Conservation (phyloP, 92 coral and sea anemone genomes). For the Pocillopora grandis region DNA sequence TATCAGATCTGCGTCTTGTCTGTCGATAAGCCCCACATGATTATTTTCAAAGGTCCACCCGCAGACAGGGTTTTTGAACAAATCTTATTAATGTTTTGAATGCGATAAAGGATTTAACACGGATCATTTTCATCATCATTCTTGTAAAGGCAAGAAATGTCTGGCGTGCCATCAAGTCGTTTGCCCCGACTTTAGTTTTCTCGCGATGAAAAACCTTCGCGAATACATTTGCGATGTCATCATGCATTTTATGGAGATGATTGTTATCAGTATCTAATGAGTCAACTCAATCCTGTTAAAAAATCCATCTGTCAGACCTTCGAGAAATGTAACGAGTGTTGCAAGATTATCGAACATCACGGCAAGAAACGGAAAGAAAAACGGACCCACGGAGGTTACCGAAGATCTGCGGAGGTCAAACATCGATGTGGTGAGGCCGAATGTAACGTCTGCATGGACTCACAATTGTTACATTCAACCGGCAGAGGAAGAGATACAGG, state of each 20-base stretch:
- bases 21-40: conserved; percentile 3
- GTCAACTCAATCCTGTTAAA: neutral
- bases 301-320: neutral
- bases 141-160: conserved; percentile 27
- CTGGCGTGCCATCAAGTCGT: neutral
- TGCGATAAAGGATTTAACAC: conserved; percentile 24
- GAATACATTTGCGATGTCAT: neutral
- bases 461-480: neutral
- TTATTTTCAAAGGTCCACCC: conserved; percentile 18
- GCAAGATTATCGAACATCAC: neutral
- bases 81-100: conserved; percentile 19
- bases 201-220: neutral
- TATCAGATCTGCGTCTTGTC: conserved; percentile 26
- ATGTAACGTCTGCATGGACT: neutral
- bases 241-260: neutral
- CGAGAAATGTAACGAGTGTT: neutral
- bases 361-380: too few species aligned
- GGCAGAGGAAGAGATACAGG: too few species aligned
- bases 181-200: neutral
- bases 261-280: neutral
- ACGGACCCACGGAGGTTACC: too few species aligned
- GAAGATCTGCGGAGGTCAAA: neutral
- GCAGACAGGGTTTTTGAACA: conserved; percentile 14
- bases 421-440: neutral
- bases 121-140: conserved; percentile 23